phyloP scores from a whole-genome alignment of 2,113 vertebrate species.

The Sorex araneus region DNA sequence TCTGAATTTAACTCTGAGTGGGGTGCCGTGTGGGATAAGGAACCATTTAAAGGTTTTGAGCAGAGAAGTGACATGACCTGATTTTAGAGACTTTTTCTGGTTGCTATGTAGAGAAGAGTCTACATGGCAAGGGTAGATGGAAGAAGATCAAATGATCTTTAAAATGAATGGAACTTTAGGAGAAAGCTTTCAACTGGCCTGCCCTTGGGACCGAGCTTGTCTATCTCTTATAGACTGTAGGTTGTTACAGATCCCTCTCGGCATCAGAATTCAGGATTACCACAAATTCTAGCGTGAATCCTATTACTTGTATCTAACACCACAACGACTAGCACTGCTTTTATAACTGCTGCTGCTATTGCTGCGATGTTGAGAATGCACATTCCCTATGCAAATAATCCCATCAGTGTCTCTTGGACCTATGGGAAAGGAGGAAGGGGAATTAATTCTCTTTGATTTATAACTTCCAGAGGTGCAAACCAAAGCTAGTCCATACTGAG shows the following conservation, averaged over 20 bases:
- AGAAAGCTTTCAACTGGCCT: background rate
- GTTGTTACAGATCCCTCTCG: background rate
- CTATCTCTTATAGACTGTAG: background rate
- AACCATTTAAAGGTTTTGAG: background rate
- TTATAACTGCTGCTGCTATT: background rate
- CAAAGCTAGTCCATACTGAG: background rate
- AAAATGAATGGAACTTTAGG: background rate
- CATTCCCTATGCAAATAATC: background rate
- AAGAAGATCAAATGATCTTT: background rate
- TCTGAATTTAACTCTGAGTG: background rate
- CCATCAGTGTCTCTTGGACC: background rate
- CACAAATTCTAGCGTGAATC: background rate
- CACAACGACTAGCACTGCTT: too few relatives aligned
- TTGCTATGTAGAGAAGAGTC: background rate
- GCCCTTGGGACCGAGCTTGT: background rate
- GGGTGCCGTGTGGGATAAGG: background rate
- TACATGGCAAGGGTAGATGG: background rate
- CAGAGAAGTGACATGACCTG: background rate
- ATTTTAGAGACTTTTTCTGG: slow-evolving; percentile 8
- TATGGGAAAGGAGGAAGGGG: background rate
- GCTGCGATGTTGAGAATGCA: background rate
- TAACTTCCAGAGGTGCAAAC: slow-evolving; percentile 12
- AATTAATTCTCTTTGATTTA: background rate
- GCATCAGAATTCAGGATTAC: background rate
- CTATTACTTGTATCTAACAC: background rate